These are phyloP conservation scores for Cyphomyrmex costatus DNA, from an alignment of 1,140 invertebrate species.

Conservation along the genomic window DNA sequence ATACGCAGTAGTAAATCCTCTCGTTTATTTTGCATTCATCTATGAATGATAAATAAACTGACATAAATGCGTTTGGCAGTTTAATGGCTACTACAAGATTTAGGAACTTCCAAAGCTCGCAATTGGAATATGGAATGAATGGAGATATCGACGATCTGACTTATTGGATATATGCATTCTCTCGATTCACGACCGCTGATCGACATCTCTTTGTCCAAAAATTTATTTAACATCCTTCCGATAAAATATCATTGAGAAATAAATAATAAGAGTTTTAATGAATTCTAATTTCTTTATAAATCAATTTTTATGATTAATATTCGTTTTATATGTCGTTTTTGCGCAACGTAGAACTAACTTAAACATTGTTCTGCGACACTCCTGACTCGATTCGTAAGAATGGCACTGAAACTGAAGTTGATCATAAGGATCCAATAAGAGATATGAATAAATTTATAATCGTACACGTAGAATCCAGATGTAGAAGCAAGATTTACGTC, in stretches of 20 bases:
- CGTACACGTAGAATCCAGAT: not conserved
- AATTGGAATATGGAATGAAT: not conserved
- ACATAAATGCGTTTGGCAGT: conserved; percentile 6
- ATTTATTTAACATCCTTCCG: not conserved
- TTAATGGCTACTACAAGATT: conserved; percentile 17
- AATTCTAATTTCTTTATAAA: not conserved
- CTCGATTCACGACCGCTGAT: not conserved
- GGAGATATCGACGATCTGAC: conserved; percentile 2
- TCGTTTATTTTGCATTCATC: conserved; percentile 11
- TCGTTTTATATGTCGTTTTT: not conserved
- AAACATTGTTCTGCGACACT: not conserved
- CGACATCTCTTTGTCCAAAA: not conserved
- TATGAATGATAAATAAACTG: conserved; percentile 15
- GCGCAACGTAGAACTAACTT: not conserved
- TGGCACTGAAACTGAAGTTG: not conserved
- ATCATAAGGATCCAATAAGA: not conserved
- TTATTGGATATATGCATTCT: not conserved
- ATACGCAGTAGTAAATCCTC: conserved; percentile 20
- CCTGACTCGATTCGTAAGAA: not conserved
- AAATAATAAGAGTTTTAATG: not conserved
- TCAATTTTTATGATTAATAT: not conserved
- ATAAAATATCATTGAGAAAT: not conserved
- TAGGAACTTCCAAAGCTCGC: not conserved
- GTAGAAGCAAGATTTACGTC: not conserved
- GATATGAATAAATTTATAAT: conserved; percentile 26